Evolutionary conservation across 2,113 vertebrate species (phyloP).

Genomic region (Leiothrix lutea): DNA sequence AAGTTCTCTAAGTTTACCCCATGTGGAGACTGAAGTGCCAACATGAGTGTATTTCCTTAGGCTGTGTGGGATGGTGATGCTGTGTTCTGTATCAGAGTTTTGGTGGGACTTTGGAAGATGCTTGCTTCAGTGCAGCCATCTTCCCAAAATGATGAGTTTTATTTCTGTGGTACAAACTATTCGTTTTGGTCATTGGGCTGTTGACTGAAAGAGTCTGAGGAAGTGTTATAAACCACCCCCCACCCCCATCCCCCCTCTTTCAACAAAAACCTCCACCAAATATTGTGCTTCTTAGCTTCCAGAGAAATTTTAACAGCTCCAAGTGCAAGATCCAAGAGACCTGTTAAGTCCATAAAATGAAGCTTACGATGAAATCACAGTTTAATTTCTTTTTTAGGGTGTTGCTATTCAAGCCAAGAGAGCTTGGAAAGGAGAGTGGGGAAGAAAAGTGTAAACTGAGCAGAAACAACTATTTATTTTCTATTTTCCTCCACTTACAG

Average conservation of each 20-base stretch:
- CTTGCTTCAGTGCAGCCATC: neutral
- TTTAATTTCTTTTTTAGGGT: neutral
- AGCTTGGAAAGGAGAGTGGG: neutral
- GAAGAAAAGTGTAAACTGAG: neutral
- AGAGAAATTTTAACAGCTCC: neutral
- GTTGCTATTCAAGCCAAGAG: neutral
- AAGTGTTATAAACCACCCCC: neutral
- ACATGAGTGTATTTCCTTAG: neutral
- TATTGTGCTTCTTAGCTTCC: neutral
- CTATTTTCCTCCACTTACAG: neutral
- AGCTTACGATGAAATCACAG: neutral
- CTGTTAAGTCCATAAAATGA: neutral
- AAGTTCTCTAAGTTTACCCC: neutral
- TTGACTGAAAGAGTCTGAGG: neutral
- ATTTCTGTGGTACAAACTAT: neutral
- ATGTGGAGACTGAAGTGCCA: neutral
- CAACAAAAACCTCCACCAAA: neutral
- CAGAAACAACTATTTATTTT: neutral
- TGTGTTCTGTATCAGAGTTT: neutral
- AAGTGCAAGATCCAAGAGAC: neutral
- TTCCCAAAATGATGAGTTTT: neutral
- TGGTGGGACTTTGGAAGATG: neutral
- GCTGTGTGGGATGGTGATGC: neutral
- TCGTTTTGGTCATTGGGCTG: neutral
- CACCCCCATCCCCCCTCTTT: too few species aligned